Conservation (phyloP, 2,888 invertebrate species). For the Drosophila picticornis region DNA sequence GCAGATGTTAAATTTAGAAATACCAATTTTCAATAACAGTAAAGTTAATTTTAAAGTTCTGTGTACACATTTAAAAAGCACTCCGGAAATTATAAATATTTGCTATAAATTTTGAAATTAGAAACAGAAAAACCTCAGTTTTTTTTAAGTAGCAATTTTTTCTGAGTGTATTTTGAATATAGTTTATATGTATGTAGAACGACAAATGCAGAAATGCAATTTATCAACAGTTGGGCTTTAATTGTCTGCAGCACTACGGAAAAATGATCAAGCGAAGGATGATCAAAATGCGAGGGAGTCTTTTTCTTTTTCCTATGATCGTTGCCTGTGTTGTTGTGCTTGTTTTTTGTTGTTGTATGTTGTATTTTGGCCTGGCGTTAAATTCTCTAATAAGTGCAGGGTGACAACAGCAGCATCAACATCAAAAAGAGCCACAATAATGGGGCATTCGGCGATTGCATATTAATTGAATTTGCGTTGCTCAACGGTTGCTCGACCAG, state of each 20-base stretch:
- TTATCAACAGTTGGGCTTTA: slow-evolving; percentile 79
- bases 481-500: slow-evolving; percentile 22
- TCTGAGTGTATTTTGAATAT: not conserved
- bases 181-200: slow-evolving; percentile 29
- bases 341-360: not conserved
- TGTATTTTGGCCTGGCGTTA: slow-evolving; percentile 36
- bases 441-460: slow-evolving; percentile 58
- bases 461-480: slow-evolving; percentile 70
- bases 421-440: slow-evolving; percentile 16
- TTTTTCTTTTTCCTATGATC: not conserved
- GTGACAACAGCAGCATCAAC: slow-evolving; percentile 51
- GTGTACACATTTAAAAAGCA: not conserved
- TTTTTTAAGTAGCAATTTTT: not conserved
- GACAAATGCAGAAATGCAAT: slow-evolving; percentile 72
- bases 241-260: slow-evolving; percentile 76
- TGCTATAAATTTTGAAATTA: not conserved
- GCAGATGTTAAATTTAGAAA: not conserved
- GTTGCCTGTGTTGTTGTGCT: not conserved
- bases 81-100: not conserved
- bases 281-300: slow-evolving; percentile 30
- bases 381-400: slow-evolving; percentile 68
- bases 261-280: slow-evolving; percentile 57
- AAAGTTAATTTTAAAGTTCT: not conserved
- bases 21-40: not conserved
- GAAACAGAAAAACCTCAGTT: not conserved